phyloP scores from a whole-genome alignment of 1,140 invertebrate species.

The Ptiloglossa arizonensis region DNA sequence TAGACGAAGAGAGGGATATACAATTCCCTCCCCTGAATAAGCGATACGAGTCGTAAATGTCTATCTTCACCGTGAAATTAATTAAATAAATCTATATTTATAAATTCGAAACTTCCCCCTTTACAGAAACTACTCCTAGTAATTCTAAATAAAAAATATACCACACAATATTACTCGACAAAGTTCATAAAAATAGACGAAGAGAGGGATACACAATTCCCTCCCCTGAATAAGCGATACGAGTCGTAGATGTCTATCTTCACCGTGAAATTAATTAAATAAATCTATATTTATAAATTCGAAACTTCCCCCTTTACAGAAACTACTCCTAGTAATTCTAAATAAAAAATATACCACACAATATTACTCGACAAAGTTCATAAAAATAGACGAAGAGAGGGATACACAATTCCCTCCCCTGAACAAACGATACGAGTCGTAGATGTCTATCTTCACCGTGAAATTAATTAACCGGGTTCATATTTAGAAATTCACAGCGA shows the following conservation, averaged over 20 bases:
- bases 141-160: background rate
- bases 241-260: background rate
- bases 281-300: background rate
- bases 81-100: background rate
- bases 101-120: background rate
- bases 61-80: background rate
- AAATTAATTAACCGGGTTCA: background rate
- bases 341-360: too few relatives aligned
- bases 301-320: background rate
- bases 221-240: background rate
- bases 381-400: too few relatives aligned
- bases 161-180: too few relatives aligned
- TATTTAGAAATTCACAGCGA: slow-evolving; percentile 6
- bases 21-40: background rate
- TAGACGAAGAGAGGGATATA: too few relatives aligned
- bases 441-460: background rate
- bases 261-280: background rate
- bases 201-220: background rate
- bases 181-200: too few relatives aligned
- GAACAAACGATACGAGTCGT: background rate
- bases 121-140: background rate
- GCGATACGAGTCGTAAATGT: background rate
- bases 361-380: too few relatives aligned
- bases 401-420: background rate
- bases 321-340: background rate